Percentiles rank a stretch among this genome's conserved stretches.
Evolutionary conservation across 2,888 invertebrate species (phyloP).

Genomic region (Oligia fasciuncula): DNA sequence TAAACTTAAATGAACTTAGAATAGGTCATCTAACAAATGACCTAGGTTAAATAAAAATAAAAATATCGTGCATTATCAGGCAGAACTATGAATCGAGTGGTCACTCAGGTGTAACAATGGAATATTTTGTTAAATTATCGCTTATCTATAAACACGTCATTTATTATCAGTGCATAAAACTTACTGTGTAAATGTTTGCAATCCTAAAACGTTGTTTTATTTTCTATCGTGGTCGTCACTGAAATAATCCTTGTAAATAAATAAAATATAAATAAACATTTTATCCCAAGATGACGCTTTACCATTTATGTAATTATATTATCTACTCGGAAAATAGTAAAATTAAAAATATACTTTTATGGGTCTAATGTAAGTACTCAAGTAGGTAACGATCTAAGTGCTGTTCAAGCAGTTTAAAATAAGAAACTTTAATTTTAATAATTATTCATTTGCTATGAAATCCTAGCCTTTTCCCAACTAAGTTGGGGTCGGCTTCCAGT

Average conservation of each 20-base stretch:
- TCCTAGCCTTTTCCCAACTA: too few relatives aligned
- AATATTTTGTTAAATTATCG: constrained; percentile 38
- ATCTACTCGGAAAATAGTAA: not conserved
- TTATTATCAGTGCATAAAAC: constrained; percentile 49
- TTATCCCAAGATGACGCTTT: not conserved
- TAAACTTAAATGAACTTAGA: constrained; percentile 23
- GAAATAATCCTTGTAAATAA: not conserved
- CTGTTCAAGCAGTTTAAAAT: not conserved
- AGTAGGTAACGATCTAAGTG: not conserved
- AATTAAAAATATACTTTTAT: not conserved
- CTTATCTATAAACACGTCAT: constrained; percentile 46
- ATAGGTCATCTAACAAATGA: constrained; percentile 31
- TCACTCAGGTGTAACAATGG: constrained; percentile 29
- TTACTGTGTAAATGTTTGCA: constrained; percentile 7
- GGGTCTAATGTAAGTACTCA: not conserved
- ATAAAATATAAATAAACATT: not conserved
- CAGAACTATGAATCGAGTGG: constrained; percentile 16
- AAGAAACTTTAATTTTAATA: not conserved
- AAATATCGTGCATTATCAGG: not conserved
- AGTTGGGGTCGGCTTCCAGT: too few relatives aligned
- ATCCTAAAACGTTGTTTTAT: constrained; percentile 1
- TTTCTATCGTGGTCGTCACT: not conserved
- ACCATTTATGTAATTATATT: too few relatives aligned
- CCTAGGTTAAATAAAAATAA: not conserved
- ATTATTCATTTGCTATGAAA: not conserved